Evolutionary conservation across 1,140 invertebrate genomes (phyloP).

Genomic region (Rhopalosiphum maidis): DNA sequence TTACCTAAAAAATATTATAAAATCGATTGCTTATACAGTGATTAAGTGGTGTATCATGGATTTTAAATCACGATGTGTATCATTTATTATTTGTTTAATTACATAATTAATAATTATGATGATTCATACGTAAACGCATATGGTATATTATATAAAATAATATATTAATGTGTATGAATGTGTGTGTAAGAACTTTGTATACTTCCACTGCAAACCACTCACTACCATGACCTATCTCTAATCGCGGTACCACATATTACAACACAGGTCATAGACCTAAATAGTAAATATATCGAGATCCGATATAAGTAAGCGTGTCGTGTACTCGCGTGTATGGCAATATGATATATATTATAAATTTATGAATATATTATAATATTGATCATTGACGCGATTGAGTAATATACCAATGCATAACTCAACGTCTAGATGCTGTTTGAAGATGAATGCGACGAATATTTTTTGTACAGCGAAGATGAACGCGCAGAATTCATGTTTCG

Average conservation of each 20-base stretch:
- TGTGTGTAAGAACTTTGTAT: not conserved
- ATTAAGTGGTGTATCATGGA: too few relatives aligned
- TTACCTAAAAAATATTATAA: too few relatives aligned
- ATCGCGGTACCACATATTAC: not conserved
- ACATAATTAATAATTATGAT: too few relatives aligned
- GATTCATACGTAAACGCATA: too few relatives aligned
- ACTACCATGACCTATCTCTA: not conserved
- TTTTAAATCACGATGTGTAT: too few relatives aligned
- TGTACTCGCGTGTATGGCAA: not conserved
- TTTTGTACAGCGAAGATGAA: slow-evolving; percentile 65
- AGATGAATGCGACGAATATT: slow-evolving; percentile 66
- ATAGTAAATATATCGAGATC: not conserved
- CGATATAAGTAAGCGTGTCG: not conserved
- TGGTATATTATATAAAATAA: too few relatives aligned
- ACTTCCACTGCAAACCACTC: not conserved
- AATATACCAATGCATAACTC: not conserved
- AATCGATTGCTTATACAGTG: too few relatives aligned
- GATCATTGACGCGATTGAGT: not conserved
- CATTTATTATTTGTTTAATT: too few relatives aligned
- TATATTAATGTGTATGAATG: too few relatives aligned
- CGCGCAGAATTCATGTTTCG: slow-evolving; percentile 69
- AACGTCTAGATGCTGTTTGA: slow-evolving; percentile 66
- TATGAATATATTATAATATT: not conserved
- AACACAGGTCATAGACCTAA: not conserved
- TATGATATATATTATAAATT: not conserved